Conservation (phyloP, 1,140 invertebrate species). For the Apis cerana region DNA sequence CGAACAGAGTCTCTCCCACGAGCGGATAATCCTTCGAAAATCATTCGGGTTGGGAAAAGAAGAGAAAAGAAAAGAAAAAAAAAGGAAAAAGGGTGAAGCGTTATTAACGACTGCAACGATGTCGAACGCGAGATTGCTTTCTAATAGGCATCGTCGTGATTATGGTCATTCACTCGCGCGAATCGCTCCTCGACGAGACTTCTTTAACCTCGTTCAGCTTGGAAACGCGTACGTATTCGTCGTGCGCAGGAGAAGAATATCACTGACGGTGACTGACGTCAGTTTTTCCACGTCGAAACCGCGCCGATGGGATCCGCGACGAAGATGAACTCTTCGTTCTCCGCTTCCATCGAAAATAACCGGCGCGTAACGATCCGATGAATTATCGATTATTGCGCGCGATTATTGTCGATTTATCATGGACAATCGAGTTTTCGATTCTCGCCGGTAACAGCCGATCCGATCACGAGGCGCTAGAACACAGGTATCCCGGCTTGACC, state of each 20-base stretch:
- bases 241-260: slow-evolving; percentile 7
- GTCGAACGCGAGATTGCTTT: background rate
- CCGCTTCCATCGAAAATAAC: too few relatives aligned
- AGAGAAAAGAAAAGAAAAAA: background rate
- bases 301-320: too few relatives aligned
- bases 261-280: slow-evolving; percentile 14
- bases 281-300: background rate
- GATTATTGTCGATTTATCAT: slow-evolving; percentile 13
- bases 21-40: slow-evolving; percentile 44
- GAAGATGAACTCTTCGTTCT: too few relatives aligned
- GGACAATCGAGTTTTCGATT: background rate
- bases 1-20: slow-evolving; percentile 40
- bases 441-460: background rate
- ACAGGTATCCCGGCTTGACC: slow-evolving; percentile 27
- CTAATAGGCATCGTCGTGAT: background rate
- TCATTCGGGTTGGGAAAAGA: background rate
- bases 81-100: background rate
- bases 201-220: too few relatives aligned
- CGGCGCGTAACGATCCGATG: background rate
- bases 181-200: too few relatives aligned
- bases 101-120: background rate
- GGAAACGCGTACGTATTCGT: too few relatives aligned
- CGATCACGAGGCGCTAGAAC: background rate
- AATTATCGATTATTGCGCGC: background rate
- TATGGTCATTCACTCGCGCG: background rate